Evolutionary conservation across 2,888 invertebrate species (phyloP).

Genomic region (Tipula unca): DNA sequence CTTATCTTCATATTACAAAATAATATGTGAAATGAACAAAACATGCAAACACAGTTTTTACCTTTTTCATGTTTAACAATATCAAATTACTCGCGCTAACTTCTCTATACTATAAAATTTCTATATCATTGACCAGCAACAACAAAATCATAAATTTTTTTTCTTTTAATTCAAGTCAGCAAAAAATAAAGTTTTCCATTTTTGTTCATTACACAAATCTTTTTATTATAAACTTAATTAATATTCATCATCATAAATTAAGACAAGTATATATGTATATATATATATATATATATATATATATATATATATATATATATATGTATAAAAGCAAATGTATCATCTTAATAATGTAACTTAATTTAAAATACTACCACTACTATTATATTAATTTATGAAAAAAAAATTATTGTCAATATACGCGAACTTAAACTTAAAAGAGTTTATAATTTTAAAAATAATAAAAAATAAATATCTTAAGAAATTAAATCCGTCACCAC

Average conservation of each 20-base stretch:
- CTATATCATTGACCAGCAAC: neutral
- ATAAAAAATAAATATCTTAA: neutral
- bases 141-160: neutral
- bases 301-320: no score
- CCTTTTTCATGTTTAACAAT: neutral
- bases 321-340: neutral
- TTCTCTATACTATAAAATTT: neutral
- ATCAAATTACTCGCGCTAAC: conserved; percentile 14
- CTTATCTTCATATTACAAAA: conserved; percentile 8
- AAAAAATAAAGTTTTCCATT: neutral
- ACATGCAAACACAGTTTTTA: neutral
- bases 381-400: neutral
- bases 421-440: neutral
- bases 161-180: neutral
- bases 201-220: neutral
- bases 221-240: neutral
- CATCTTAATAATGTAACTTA: neutral
- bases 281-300: no score
- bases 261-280: neutral
- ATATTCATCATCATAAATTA: neutral
- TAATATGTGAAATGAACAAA: neutral
- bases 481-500: neutral
- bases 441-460: neutral
- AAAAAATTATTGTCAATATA: neutral
- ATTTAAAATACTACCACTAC: neutral